Conservation (phyloP, 1,140 invertebrate genomes). For the Dreissena rostriformis region DNA sequence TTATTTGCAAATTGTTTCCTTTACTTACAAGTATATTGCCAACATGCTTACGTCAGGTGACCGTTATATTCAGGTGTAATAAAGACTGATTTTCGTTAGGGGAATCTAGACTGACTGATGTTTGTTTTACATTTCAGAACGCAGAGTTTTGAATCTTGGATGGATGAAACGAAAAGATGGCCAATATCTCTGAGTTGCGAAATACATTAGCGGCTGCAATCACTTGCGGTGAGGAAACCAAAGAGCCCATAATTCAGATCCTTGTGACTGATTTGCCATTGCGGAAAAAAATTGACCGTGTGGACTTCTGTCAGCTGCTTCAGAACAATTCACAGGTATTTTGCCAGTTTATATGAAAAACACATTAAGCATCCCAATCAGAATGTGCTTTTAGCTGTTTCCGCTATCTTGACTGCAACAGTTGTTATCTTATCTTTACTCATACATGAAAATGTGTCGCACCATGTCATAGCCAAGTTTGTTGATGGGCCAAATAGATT, state of each 20-base stretch:
- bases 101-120: too few species aligned
- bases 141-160: too few species aligned
- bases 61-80: too few species aligned
- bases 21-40: too few species aligned
- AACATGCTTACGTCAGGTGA: too few species aligned
- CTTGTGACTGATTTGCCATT: slow-evolving; percentile 13
- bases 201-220: background rate
- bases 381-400: background rate
- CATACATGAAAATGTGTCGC: background rate
- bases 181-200: background rate
- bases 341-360: background rate
- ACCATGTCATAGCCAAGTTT: background rate
- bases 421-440: background rate
- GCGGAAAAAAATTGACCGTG: slow-evolving; percentile 3
- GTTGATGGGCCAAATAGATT: background rate
- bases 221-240: background rate
- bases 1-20: too few species aligned
- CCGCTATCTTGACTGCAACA: background rate
- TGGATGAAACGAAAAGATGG: too few species aligned
- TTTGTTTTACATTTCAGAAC: too few species aligned
- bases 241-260: background rate
- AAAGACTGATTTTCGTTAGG: too few species aligned
- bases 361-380: background rate
- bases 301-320: slow-evolving; percentile 23
- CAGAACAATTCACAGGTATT: slow-evolving; percentile 23